These are phyloP conservation scores for Harpalus rufipes DNA, from an alignment of 2,888 invertebrate genomes.

Conservation along the genomic window DNA sequence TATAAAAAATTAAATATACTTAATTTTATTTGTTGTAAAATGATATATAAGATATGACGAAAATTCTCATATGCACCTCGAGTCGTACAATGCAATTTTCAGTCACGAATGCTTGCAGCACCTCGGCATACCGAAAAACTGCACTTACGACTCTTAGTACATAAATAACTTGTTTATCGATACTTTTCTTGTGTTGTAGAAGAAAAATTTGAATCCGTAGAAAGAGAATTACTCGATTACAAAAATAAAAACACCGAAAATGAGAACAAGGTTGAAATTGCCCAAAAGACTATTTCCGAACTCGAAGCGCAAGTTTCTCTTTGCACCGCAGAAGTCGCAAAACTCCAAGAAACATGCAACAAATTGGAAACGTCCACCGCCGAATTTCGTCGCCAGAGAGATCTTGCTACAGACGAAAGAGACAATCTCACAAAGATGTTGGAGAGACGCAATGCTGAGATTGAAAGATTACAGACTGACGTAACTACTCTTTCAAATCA, in stretches of 20 bases:
- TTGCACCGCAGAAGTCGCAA: constrained; percentile 82
- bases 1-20: too few species aligned
- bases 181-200: constrained; percentile 76
- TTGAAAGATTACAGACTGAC: constrained; percentile 86
- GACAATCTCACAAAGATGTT: constrained; percentile 86
- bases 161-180: background rate
- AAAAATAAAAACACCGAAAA: constrained; percentile 77
- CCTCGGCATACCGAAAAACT: too few species aligned
- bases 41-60: too few species aligned
- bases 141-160: too few species aligned
- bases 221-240: constrained; percentile 82
- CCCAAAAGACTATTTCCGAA: constrained; percentile 82
- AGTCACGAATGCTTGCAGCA: too few species aligned
- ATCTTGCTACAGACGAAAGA: constrained; percentile 86
- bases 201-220: constrained; percentile 80
- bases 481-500: constrained; percentile 85
- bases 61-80: too few species aligned
- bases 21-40: too few species aligned
- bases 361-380: constrained; percentile 84
- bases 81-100: too few species aligned
- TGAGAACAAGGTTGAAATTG: constrained; percentile 77
- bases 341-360: constrained; percentile 82
- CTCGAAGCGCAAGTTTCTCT: constrained; percentile 83
- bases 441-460: constrained; percentile 85
- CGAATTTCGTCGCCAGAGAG: constrained; percentile 84